These are phyloP conservation scores for Megalops atlanticus DNA, from an alignment of 2,113 vertebrate species.

Conservation along the genomic window DNA sequence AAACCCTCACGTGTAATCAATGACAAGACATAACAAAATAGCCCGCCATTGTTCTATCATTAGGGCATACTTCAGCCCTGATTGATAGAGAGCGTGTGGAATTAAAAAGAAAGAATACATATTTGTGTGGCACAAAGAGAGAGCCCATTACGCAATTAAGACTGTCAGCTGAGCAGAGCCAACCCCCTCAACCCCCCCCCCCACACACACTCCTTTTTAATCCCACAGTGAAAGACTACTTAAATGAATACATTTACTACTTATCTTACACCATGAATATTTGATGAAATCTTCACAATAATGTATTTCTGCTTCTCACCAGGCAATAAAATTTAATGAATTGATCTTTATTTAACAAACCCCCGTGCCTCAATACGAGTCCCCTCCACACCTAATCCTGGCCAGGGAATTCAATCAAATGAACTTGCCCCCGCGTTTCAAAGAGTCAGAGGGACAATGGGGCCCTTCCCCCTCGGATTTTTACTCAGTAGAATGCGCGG, in stretches of 20 bases:
- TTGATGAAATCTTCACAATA: constrained; percentile 99
- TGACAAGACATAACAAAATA: constrained; percentile 43
- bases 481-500: constrained; percentile 95
- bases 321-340: constrained; percentile 99
- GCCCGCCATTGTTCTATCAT: constrained; percentile 52
- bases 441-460: constrained; percentile 85
- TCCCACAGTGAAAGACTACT: constrained; percentile 83
- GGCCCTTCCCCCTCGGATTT: constrained; percentile 82
- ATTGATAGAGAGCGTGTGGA: constrained; percentile 42
- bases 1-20: constrained; percentile 28
- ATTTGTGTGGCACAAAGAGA: constrained; percentile 64
- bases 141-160: constrained; percentile 86
- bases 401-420: constrained; percentile 99
- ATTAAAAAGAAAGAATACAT: constrained; percentile 53
- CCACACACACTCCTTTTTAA: too few relatives aligned
- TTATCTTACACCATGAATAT: constrained; percentile 99
- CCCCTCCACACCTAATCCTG: constrained; percentile 90
- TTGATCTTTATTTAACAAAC: constrained; percentile 99
- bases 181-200: constrained; percentile 70
- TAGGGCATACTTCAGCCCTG: constrained; percentile 36
- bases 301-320: constrained; percentile 96
- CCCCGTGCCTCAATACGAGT: constrained; percentile 86
- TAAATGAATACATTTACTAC: constrained; percentile 99
- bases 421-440: constrained; percentile 93
- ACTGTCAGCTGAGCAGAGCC: constrained; percentile 96